These are phyloP conservation scores for Spilosoma lubricipeda DNA, from an alignment of 2,888 invertebrate species.

Conservation along the genomic window DNA sequence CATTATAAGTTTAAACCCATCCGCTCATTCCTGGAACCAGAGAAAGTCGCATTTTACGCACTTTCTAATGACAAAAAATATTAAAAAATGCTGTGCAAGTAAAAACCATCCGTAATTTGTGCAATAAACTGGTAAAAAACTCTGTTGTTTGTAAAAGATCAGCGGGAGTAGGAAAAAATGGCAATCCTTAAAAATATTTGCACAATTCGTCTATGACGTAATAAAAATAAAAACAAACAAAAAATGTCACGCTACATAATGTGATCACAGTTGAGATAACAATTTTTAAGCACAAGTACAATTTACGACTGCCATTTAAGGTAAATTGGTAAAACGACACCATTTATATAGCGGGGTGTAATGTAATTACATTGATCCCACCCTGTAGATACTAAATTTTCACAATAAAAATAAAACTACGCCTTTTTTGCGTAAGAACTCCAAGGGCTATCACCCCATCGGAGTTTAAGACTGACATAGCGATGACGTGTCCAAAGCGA, in stretches of 20 bases:
- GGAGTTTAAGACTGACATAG: too few species aligned
- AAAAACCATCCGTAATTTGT: conserved; percentile 43
- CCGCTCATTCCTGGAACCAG: conserved; percentile 38
- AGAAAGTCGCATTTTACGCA: conserved; percentile 54
- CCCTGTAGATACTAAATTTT: too few species aligned
- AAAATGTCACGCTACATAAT: conserved; percentile 32
- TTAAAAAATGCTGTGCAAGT: conserved; percentile 62
- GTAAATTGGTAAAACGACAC: background rate
- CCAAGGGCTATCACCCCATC: too few species aligned
- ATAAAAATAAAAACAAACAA: conserved; percentile 60
- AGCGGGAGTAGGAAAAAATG: conserved; percentile 32
- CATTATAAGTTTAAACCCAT: conserved; percentile 12
- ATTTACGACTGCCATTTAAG: background rate
- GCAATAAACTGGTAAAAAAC: conserved; percentile 54
- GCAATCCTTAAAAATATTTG: conserved; percentile 51
- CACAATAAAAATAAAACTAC: too few species aligned
- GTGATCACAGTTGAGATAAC: conserved; percentile 1
- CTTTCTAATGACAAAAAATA: conserved; percentile 69
- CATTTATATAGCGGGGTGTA: too few species aligned
- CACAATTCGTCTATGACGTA: conserved; percentile 55
- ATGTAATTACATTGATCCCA: too few species aligned
- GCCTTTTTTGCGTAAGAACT: too few species aligned
- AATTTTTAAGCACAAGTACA: background rate
- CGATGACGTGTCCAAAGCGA: too few species aligned
- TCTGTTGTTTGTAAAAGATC: conserved; percentile 32